A percentile compares a stretch with the other conserved stretches of the same genome.
Conservation (phyloP, 2,797 vertebrate genomes). For the Nyctibius grandis region DNA sequence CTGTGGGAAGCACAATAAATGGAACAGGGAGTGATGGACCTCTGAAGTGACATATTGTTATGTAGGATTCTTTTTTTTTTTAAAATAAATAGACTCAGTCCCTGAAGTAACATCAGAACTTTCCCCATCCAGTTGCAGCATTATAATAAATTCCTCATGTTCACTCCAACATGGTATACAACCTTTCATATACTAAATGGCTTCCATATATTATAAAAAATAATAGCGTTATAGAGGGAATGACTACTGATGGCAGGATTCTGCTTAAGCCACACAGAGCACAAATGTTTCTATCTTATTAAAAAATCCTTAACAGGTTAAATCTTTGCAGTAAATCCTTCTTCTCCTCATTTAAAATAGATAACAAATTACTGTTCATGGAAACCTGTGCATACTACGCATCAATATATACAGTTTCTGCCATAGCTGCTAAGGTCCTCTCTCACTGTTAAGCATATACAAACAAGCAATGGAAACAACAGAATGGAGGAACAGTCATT, state of each 20-base stretch:
- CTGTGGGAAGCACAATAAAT: not conserved
- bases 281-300: not conserved
- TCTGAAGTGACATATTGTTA: not conserved
- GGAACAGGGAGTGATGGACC: not conserved
- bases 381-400: not conserved
- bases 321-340: constrained; percentile 29
- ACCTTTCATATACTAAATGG: not conserved
- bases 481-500: not conserved
- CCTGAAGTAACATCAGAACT: not conserved
- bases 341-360: constrained; percentile 4
- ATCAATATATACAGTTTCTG: not conserved
- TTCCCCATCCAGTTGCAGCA: not conserved
- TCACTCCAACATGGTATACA: not conserved
- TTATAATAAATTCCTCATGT: not conserved
- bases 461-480: not conserved
- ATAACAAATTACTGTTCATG: not conserved
- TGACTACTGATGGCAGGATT: not conserved
- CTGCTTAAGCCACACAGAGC: not conserved
- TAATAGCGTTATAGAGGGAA: not conserved
- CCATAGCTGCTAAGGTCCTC: not conserved
- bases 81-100: not conserved
- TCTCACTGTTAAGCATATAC: not conserved
- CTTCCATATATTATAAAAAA: not conserved
- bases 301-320: not conserved
- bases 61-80: too few relatives aligned